A percentile compares a stretch with the other conserved stretches of the same genome.
These are phyloP conservation scores for Ceyx cyanopectus DNA, from an alignment of 2,113 vertebrate species.

Conservation along the genomic window DNA sequence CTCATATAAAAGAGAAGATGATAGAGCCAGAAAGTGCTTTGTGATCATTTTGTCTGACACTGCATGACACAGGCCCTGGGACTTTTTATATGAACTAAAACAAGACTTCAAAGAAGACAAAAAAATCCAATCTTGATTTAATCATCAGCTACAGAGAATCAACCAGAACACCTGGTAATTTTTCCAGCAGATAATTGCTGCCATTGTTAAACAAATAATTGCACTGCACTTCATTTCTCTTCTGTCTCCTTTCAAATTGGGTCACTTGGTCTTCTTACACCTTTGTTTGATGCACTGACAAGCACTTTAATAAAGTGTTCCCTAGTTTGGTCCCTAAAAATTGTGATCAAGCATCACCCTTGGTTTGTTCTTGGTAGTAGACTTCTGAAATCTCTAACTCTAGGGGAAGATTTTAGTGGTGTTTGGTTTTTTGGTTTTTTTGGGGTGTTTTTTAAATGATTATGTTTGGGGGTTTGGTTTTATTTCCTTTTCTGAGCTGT, in stretches of 20 bases:
- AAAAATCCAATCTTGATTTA: slow-evolving; percentile 16
- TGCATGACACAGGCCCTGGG: not conserved
- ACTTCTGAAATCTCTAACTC: not conserved
- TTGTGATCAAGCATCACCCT: not conserved
- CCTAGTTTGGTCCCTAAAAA: not conserved
- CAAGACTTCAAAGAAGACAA: slow-evolving; percentile 28
- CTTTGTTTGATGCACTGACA: not conserved
- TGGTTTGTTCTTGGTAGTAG: not conserved
- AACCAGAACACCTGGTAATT: not conserved
- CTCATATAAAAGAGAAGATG: not conserved
- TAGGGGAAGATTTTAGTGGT: not conserved
- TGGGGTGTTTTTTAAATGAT: not conserved
- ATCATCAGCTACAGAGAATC: slow-evolving; percentile 3
- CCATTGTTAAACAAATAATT: slow-evolving; percentile 40
- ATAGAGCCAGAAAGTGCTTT: not conserved
- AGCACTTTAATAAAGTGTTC: not conserved
- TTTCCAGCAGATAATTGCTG: slow-evolving; percentile 46
- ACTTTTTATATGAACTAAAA: slow-evolving; percentile 16
- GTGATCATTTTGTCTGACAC: not conserved
- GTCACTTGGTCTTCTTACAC: not conserved
- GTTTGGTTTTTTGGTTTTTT: no score
- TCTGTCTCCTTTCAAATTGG: not conserved
- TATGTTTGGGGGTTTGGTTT: not conserved
- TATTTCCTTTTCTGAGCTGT: not conserved
- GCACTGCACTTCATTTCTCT: not conserved